phyloP scores from a whole-genome alignment of 2,888 invertebrate genomes.

The Eudemis profundana region DNA sequence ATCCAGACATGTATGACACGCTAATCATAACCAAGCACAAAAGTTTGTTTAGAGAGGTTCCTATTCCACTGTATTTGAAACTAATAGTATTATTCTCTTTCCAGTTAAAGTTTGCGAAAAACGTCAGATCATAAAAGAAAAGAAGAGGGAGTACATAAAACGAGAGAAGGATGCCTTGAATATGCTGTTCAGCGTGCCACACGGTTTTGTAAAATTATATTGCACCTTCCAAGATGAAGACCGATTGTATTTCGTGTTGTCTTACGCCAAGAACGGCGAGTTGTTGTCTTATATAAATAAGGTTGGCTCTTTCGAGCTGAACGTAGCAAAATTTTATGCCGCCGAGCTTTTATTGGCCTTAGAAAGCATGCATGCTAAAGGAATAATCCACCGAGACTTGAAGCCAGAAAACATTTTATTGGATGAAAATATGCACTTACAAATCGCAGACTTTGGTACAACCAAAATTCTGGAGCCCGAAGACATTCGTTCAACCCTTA shows the following conservation, averaged over 20 bases:
- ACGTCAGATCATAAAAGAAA: conserved; percentile 95
- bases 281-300: conserved; percentile 96
- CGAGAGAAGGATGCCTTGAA: conserved; percentile 97
- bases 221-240: conserved; percentile 98
- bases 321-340: conserved; percentile 96
- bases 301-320: conserved; percentile 94
- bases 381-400: conserved; percentile 97
- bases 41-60: background rate
- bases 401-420: conserved; percentile 99
- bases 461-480: conserved; percentile 90
- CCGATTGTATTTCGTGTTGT: conserved; percentile 97
- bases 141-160: conserved; percentile 96
- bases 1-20: background rate
- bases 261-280: conserved; percentile 98
- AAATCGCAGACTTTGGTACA: conserved; percentile 99
- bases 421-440: conserved; percentile 97
- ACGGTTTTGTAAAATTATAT: conserved; percentile 96
- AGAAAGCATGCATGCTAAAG: conserved; percentile 94
- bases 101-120: conserved; percentile 99
- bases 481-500: conserved; percentile 60
- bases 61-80: background rate
- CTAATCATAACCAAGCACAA: background rate
- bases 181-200: conserved; percentile 90
- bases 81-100: conserved; percentile 62
- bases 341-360: conserved; percentile 97